phyloP scores from a whole-genome alignment of 2,113 vertebrate genomes.

The Paracanthobrama guichenoti region DNA sequence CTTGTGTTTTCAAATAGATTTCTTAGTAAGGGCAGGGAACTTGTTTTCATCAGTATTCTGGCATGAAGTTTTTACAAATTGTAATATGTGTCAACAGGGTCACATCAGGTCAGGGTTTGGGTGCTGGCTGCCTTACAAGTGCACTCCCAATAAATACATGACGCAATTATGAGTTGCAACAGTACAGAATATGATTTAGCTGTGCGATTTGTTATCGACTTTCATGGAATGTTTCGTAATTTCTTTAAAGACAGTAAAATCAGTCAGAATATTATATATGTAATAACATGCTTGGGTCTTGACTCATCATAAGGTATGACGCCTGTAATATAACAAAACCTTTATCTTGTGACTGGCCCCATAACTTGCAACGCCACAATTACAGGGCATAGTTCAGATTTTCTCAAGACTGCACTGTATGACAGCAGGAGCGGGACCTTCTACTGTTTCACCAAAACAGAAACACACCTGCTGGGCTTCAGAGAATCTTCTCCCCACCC shows the following conservation, averaged over 20 bases:
- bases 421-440: constrained; percentile 41
- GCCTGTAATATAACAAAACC: background rate
- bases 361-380: background rate
- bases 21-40: constrained; percentile 44
- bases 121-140: constrained; percentile 14
- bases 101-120: constrained; percentile 22
- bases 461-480: constrained; percentile 54
- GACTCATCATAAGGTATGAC: background rate
- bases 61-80: constrained; percentile 46
- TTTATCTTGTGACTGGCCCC: background rate
- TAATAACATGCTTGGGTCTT: background rate
- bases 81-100: constrained; percentile 37
- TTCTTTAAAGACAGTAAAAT: background rate
- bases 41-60: constrained; percentile 45
- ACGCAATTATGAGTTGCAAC: background rate
- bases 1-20: constrained; percentile 45
- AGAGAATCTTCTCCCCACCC: constrained; percentile 40
- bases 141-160: constrained; percentile 10
- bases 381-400: constrained; percentile 17
- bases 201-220: background rate
- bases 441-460: constrained; percentile 50
- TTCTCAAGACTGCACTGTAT: constrained; percentile 18
- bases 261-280: background rate
- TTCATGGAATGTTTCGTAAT: background rate
- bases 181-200: background rate